These are phyloP conservation scores for Periophthalmus magnuspinnatus DNA, from an alignment of 2,797 vertebrate genomes.

Conservation along the genomic window DNA sequence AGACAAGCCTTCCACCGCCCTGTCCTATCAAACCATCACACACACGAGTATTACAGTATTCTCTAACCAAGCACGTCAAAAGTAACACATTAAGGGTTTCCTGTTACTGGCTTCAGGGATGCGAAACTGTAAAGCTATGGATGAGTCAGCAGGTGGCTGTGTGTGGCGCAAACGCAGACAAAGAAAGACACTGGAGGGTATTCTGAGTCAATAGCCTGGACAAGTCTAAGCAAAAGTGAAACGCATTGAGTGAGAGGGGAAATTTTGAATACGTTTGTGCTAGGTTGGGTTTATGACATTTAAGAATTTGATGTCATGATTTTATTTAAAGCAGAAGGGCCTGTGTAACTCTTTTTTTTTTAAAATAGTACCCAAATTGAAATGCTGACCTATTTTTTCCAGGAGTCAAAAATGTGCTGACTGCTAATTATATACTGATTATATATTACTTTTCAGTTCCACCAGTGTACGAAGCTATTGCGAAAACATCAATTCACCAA, in stretches of 20 bases:
- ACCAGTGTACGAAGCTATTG: too few species aligned
- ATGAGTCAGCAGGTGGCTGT: slow-evolving; percentile 2
- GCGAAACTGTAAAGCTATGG: neutral
- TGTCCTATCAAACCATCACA: slow-evolving; percentile 10
- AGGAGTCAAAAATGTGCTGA: too few species aligned
- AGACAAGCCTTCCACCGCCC: slow-evolving; percentile 50
- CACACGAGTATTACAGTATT: neutral
- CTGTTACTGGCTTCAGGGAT: neutral
- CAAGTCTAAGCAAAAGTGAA: neutral
- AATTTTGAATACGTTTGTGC: too few species aligned
- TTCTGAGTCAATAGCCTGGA: slow-evolving; percentile 22
- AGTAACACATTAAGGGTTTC: slow-evolving; percentile 3
- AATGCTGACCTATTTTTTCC: too few species aligned
- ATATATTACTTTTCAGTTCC: too few species aligned
- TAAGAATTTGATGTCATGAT: too few species aligned
- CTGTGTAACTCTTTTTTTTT: too few species aligned
- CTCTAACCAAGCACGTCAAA: slow-evolving; percentile 13
- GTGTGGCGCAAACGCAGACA: neutral
- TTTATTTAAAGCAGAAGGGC: too few species aligned
- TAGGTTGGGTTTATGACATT: too few species aligned
- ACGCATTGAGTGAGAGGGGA: neutral
- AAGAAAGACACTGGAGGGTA: neutral
- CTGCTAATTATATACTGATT: too few species aligned
- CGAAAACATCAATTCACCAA: too few species aligned
- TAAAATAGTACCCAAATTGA: too few species aligned